phyloP scores from a whole-genome alignment of 1,140 invertebrate genomes.

The Lepidostoma basale region DNA sequence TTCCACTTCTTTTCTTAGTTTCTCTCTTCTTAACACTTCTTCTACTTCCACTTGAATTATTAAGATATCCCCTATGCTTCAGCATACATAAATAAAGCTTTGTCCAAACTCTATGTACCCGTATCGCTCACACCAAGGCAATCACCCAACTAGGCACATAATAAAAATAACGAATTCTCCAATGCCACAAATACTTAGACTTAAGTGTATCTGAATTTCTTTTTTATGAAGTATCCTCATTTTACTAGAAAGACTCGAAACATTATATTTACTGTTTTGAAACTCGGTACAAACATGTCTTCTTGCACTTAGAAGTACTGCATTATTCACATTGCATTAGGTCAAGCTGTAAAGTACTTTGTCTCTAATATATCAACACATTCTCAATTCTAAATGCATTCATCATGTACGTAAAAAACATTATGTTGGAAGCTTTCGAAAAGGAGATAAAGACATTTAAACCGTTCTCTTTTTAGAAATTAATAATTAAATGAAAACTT shows the following conservation, averaged over 20 bases:
- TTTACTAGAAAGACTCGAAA: neutral
- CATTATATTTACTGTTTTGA: neutral
- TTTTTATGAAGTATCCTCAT: neutral
- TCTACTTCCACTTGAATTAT: neutral
- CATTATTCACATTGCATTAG: constrained; percentile 27
- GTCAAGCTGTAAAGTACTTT: constrained; percentile 2
- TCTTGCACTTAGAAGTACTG: constrained; percentile 13
- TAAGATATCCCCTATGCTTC: neutral
- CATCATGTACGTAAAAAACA: too few relatives aligned
- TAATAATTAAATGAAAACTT: too few relatives aligned
- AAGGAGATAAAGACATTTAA: too few relatives aligned
- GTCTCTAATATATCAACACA: neutral
- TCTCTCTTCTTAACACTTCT: neutral
- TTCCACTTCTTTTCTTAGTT: too few relatives aligned
- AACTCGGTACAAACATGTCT: constrained; percentile 8
- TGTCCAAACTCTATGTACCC: neutral
- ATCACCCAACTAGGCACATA: neutral
- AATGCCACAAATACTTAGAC: neutral
- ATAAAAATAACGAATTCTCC: neutral
- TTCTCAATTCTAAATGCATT: constrained; percentile 1
- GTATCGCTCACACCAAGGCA: too few relatives aligned
- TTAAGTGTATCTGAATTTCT: neutral
- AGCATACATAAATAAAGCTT: neutral
- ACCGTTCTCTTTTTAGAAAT: too few relatives aligned
- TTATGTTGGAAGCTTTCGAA: too few relatives aligned